Evolutionary conservation across 2,113 vertebrate species (phyloP), one percentile per base, ranked within the genome.

Genomic region (Lamprologus tigripictilis): DNA sequence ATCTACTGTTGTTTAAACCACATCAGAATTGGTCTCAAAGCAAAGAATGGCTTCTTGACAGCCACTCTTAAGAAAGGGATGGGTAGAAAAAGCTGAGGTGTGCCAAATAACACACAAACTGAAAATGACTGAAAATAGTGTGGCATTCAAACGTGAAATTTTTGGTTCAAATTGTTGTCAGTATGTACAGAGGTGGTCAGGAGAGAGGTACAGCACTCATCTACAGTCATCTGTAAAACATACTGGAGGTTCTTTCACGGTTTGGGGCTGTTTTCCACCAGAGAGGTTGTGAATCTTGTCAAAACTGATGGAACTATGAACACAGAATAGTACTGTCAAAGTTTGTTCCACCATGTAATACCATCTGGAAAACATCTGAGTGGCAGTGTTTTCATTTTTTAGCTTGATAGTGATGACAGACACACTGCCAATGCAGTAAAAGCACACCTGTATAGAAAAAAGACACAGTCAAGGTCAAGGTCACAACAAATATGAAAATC

Each of bases 1-100:
- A 37, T 0, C 19, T 66, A 1, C 2, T n/a, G 61, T 68, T 37
- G 19, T 33, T 13, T 19, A 37, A 21, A 1, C 33, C 17, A n/a
- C 0, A 37, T 66, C 61, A 66, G 61, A 66, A 8, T 37, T 66
- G 61, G 1, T 5, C 61, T 11, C 10, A 13, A n/a, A 37, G 61
- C 10, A 66, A 66, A 57, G 54, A 55, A 26, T 0, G 54, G 21
- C 54, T 55, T 55, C 54, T 55, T 55, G 21, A 55, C 6, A 23
- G 4, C 58, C 58, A 63, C 1, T 66, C 31, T 63, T 12, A n/a
- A n/a, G 31, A 19, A 63, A 35, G 31, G 9, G 9, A 35, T 4
- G 6, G 6, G 58, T 31, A 35, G 31, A 35, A 63, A n/a, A 35
- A 11, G 58, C 17, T 35, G 31, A 63, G 58, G 31, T 63, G 9